Evolutionary conservation across 2,797 vertebrate genomes (phyloP).

Genomic region (Protonibea diacanthus): DNA sequence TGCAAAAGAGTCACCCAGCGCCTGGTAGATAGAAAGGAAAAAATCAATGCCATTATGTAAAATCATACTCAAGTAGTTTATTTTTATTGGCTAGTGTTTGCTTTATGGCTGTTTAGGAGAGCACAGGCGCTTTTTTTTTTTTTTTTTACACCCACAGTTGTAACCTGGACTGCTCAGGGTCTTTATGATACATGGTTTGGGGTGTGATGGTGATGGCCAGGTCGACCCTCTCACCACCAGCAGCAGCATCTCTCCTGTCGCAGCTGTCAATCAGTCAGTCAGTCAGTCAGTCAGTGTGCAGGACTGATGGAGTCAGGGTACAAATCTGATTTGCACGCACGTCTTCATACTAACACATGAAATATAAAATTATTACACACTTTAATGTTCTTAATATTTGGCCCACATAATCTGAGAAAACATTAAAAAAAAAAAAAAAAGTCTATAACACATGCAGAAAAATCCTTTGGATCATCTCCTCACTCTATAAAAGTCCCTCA

Average conservation of each 20-base stretch:
- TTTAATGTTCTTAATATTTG: background rate
- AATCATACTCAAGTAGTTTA: conserved; percentile 17
- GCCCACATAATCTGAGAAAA: background rate
- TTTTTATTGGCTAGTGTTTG: conserved; percentile 20
- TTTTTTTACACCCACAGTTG: conserved; percentile 7
- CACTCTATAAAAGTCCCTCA: background rate
- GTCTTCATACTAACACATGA: background rate
- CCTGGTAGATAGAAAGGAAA: background rate
- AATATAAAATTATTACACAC: background rate
- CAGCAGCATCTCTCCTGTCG: conserved; percentile 18
- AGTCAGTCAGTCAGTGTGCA: conserved; percentile 9
- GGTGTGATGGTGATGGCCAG: conserved; percentile 22
- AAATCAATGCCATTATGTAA: conserved; percentile 33
- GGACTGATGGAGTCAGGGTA: background rate
- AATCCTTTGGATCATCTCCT: background rate
- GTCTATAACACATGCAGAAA: background rate
- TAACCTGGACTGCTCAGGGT: conserved; percentile 2
- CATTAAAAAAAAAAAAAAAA: no score
- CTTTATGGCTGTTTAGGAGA: conserved; percentile 25
- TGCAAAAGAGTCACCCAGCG: background rate
- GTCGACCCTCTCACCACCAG: background rate
- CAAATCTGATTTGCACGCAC: background rate
- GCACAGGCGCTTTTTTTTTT: background rate
- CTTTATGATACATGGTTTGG: background rate
- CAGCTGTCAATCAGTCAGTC: conserved; percentile 19